phyloP scores from a whole-genome alignment of 1,140 invertebrate species.

The Solenopsis fugax region DNA sequence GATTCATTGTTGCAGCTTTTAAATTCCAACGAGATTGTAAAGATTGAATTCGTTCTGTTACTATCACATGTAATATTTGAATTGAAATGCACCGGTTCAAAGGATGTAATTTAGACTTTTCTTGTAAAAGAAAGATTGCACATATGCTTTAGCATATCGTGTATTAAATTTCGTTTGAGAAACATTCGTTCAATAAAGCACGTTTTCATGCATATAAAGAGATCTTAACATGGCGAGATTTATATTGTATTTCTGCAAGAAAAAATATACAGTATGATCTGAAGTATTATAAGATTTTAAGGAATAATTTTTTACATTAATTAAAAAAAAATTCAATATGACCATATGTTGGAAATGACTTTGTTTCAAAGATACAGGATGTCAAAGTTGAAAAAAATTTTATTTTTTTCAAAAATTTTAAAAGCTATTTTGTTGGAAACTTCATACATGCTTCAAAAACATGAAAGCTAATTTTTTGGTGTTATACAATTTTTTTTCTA shows the following conservation, averaged over 20 bases:
- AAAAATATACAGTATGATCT: no score
- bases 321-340: no score
- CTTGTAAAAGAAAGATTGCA: slow-evolving; percentile 4
- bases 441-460: no score
- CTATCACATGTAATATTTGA: not conserved
- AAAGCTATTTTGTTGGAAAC: no score
- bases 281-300: no score
- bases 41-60: not conserved
- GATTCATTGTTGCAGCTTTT: not conserved
- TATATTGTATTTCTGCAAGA: not conserved
- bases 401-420: no score
- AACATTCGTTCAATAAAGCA: not conserved
- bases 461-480: no score
- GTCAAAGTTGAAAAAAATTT: no score
- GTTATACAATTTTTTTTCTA: no score
- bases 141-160: not conserved
- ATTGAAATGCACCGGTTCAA: not conserved
- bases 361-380: no score
- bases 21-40: not conserved
- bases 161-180: not conserved
- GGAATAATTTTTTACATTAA: no score
- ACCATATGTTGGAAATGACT: no score
- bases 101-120: not conserved
- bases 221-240: not conserved
- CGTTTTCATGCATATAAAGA: not conserved